phyloP scores from a whole-genome alignment of 2,797 vertebrate species.

The Distichodus sexfasciatus region DNA sequence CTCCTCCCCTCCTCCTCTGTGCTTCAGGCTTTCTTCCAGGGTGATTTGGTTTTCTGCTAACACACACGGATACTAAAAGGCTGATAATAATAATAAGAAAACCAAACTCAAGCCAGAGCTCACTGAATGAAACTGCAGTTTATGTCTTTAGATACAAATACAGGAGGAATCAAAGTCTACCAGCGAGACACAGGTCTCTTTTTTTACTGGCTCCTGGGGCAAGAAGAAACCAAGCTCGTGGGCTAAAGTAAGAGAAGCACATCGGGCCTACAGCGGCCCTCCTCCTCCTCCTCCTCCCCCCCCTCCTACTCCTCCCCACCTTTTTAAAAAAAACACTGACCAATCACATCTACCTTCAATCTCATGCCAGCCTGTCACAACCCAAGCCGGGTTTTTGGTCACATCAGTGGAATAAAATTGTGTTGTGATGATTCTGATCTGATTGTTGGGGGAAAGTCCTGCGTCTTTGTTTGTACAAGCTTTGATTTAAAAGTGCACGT shows the following conservation, averaged over 20 bases:
- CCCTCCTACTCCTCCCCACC: too few species aligned
- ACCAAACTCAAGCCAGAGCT: constrained; percentile 28
- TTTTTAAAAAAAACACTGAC: too few species aligned
- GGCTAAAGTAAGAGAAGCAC: constrained; percentile 77
- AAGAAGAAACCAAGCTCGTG: constrained; percentile 78
- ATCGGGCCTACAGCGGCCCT: constrained; percentile 41
- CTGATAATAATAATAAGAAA: too few species aligned
- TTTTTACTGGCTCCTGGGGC: constrained; percentile 80
- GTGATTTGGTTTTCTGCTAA: constrained; percentile 32
- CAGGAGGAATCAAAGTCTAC: constrained; percentile 75
- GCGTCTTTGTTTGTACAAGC: constrained; percentile 11
- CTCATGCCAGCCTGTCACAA: constrained; percentile 57
- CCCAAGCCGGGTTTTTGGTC: constrained; percentile 56
- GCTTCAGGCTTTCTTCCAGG: constrained; percentile 40
- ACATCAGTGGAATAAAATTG: constrained; percentile 50
- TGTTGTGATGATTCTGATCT: constrained; percentile 60
- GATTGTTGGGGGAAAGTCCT: constrained; percentile 44
- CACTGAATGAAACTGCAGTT: constrained; percentile 65
- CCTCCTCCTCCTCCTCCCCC: constrained; percentile 46
- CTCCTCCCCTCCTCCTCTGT: constrained; percentile 35
- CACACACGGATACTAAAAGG: constrained; percentile 10
- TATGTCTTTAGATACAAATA: constrained; percentile 77
- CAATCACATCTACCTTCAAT: constrained; percentile 58
- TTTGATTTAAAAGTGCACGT: constrained; percentile 1
- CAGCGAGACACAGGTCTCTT: constrained; percentile 77